phyloP scores from a whole-genome alignment of 2,113 vertebrate species.

The Syngnathus typhle region DNA sequence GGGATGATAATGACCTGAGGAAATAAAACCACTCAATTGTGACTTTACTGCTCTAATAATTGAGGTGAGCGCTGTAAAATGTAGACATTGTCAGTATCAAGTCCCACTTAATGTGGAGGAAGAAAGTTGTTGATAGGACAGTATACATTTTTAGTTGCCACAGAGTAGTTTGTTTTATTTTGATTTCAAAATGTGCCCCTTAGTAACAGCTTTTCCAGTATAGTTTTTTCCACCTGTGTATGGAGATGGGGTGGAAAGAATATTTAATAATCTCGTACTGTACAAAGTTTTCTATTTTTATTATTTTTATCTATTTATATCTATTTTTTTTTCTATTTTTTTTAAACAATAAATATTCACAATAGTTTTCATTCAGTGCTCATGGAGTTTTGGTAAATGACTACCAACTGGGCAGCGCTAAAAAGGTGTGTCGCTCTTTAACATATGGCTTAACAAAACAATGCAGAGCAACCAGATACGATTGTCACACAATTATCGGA shows the following conservation, averaged over 20 bases:
- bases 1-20: slow-evolving; percentile 27
- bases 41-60: slow-evolving; percentile 38
- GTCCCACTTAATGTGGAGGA: slow-evolving; percentile 6
- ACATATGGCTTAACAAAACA: neutral
- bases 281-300: neutral
- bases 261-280: too few relatives aligned
- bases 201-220: neutral
- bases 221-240: neutral
- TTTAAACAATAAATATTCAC: neutral
- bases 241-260: neutral
- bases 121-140: slow-evolving; percentile 2
- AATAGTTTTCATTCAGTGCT: neutral
- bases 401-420: too few relatives aligned
- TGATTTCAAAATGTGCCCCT: neutral
- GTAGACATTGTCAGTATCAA: slow-evolving; percentile 19
- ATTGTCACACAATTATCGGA: too few relatives aligned
- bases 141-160: neutral
- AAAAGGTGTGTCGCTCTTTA: too few relatives aligned
- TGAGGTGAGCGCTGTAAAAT: slow-evolving; percentile 31
- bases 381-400: neutral
- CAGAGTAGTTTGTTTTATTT: neutral
- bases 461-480: neutral
- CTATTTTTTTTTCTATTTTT: neutral
- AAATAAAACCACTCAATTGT: slow-evolving; percentile 39
- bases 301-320: too few relatives aligned